These are phyloP conservation scores for Casuarius casuarius DNA, from an alignment of 2,113 vertebrate species.

Conservation along the genomic window DNA sequence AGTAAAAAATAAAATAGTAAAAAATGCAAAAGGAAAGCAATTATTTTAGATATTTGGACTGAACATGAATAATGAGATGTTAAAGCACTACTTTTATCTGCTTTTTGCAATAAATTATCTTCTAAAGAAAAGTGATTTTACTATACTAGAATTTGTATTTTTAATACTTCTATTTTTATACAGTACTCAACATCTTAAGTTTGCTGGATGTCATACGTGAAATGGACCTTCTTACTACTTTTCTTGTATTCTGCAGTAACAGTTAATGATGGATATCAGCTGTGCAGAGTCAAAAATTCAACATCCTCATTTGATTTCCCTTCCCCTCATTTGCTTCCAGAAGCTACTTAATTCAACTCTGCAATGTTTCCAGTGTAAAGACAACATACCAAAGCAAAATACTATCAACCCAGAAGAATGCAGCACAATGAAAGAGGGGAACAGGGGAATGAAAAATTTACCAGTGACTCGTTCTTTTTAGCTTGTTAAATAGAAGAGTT, in stretches of 20 bases:
- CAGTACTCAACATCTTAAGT: neutral
- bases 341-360: neutral
- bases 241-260: neutral
- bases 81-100: neutral
- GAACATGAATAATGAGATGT: slow-evolving; percentile 19
- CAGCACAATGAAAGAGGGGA: neutral
- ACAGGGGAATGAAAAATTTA: neutral
- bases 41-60: slow-evolving; percentile 28
- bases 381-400: neutral
- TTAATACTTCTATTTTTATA: neutral
- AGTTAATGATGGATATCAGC: neutral
- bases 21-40: neutral
- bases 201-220: neutral
- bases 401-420: too few species aligned
- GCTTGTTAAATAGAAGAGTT: neutral
- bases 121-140: slow-evolving; percentile 5
- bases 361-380: neutral
- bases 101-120: slow-evolving; percentile 28
- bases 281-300: neutral
- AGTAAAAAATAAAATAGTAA: slow-evolving; percentile 15
- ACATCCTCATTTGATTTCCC: neutral
- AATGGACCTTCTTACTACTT: neutral
- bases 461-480: neutral
- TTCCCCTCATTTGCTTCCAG: neutral
- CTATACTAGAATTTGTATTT: neutral